A percentile compares a stretch with the other conserved stretches of the same genome.
Evolutionary conservation across 2,888 invertebrate species (phyloP).

Genomic region (Melanostoma mellinum): DNA sequence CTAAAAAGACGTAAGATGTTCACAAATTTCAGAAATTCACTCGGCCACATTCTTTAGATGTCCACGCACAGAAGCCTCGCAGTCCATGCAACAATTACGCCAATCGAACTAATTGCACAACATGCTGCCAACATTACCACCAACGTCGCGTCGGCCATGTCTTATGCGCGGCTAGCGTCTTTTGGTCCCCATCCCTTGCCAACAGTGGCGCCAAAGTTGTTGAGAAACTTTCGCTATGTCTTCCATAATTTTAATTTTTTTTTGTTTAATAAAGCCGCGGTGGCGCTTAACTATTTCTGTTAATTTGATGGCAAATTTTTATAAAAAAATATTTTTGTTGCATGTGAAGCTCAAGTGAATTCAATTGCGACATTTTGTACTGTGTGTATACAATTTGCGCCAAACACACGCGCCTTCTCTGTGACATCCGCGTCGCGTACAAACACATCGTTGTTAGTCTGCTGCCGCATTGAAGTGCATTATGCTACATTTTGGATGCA

Average conservation of each 20-base stretch:
- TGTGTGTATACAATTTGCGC: not conserved
- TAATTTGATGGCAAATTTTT: constrained; percentile 45
- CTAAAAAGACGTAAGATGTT: constrained; percentile 15
- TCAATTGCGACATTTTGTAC: constrained; percentile 27
- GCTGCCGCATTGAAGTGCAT: constrained; percentile 33
- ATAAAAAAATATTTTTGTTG: constrained; percentile 51
- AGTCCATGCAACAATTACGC: constrained; percentile 57
- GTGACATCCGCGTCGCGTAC: constrained; percentile 59
- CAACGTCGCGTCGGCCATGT: not conserved
- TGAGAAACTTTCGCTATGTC: constrained; percentile 60
- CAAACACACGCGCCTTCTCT: constrained; percentile 13
- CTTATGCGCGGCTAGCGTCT: constrained; percentile 11
- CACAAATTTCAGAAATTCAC: constrained; percentile 32
- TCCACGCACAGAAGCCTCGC: constrained; percentile 26
- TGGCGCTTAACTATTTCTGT: constrained; percentile 3
- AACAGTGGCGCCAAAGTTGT: constrained; percentile 61
- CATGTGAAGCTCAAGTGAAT: constrained; percentile 45
- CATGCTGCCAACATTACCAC: constrained; percentile 13
- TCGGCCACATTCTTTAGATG: constrained; percentile 34
- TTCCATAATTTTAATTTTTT: constrained; percentile 32
- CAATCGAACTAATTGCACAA: constrained; percentile 56
- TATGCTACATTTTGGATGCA: constrained; percentile 54
- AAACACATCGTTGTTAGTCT: constrained; percentile 2
- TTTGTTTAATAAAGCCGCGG: constrained; percentile 7
- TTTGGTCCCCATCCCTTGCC: constrained; percentile 13